Base-by-base conservation (phyloP, 2,113 vertebrate species). In the Cyrtonyx montezumae region DNA sequence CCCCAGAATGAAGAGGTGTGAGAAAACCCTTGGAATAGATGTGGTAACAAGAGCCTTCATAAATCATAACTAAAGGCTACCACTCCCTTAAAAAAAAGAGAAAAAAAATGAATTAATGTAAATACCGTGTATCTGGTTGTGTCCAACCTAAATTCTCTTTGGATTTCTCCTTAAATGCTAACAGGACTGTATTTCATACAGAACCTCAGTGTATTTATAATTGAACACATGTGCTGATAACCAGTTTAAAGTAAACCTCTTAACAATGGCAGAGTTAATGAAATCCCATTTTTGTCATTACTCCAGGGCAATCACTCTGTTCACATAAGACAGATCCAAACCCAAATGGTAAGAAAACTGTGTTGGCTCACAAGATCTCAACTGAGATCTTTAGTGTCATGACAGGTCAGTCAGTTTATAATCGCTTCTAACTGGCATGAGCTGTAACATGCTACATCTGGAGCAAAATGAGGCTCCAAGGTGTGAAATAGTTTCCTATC, bases 401-500 rank as follows among this genome's bases (percentile, higher is more conserved):
- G 26, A 82, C 40, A 82, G 89, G 70, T 91, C 87, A 84, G 43
- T 28, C 74, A 73, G 77, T 91, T 93, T 95, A 79, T 53, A 90
- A 91, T 80, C 6, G 2, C 55, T 53, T 91, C 63, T 56, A 69
- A 82, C 13, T 15, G 40, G 51, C 32, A 26, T 34, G 84, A 93
- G 82, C 82, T 82, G 32, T 65, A 84, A 93, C 82, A 48, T 1
- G 22, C 42, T 71, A 79, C 80, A 91, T 62, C 78, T 81, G 91
- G 58, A 86, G 84, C 58, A 95, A 84, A 90, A 81, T 48, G 75
- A 79, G 59, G 70, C 78, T 93, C 68, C 28, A 34, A 94, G 89
- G 95, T 96, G 88, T 74, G 94, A 91, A 96, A 93, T 30, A 26
- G 46, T 40, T 94, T 95, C 89, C 95, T 85, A 79, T 79, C 94